Base-by-base conservation (phyloP, 2,888 invertebrate species). In the Entomobrya proxima region DNA sequence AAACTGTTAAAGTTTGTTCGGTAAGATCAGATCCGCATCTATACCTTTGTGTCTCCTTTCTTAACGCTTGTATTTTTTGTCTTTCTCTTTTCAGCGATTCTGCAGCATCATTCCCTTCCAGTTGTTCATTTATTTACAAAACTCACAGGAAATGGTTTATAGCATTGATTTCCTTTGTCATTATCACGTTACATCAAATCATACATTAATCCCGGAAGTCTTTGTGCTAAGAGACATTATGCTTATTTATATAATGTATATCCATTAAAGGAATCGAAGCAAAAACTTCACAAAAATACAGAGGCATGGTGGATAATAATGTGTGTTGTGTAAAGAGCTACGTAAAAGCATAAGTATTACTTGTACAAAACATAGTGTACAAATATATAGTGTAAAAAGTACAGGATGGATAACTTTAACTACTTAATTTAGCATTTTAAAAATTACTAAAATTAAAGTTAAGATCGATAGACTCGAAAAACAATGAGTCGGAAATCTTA, bases 131-230 rank as follows among this genome's bases (percentile, higher is more conserved):
- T 52, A 69, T 67, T 80, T 44, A 64, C 18, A 11, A 35, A 84
- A 77, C 40, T 84, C 84, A 78, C 78, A 85, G 84, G 84, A 85
- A 85, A 85, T 85, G 50, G 77, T 58, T 76, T 74, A 69, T 50
- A 44, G 44, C 32, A 80, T 61, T 77, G 69, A 55, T 72, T 61
- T 40, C 72, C 74, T 85, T 85, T 85, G 78, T 85, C 84, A 85
- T 85, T 85, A 85, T 85, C 84, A 85, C 84, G 84, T 85, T 78
- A 78, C 61, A 44, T 78, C 78, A 21, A 84, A 77, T 78, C 69
- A 76, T 24, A 69, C n/a, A 50, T 78, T 61, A 85, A 78, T 78
- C 84, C 84, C 72, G 84, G 78, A 85, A 85, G 72, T 72, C 78
- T 85, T 85, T 85, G 78, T 78, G 32, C 21, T 61, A 13, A 24